Evolutionary conservation across 2,888 invertebrate genomes (phyloP), one percentile per base, ranked within the genome.

Genomic region (Tortricodes alternella): DNA sequence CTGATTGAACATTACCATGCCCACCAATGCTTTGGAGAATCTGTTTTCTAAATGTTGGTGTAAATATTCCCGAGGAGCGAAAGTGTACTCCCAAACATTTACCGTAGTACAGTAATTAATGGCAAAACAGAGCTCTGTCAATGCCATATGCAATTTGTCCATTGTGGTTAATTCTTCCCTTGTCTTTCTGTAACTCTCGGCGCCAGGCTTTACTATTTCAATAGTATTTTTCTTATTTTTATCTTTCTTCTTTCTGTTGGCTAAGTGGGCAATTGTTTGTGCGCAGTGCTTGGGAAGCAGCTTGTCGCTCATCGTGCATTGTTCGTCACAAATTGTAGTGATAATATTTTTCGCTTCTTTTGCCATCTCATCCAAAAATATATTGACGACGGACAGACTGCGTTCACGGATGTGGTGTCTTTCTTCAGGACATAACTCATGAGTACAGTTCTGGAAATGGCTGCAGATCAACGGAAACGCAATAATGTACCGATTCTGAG

Each of bases 341-440:
- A 99, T 98, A 32, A 99, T 99, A 79, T 99, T 99, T 82, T 99
- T 98, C 0, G 98, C 98, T 83, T 99, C 99, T 82, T 98, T 98
- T 0, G 99, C 97, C 97, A 99, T 99, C 89, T 99, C 99, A 79
- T 99, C 99, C 53, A 99, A 90, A 79, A 98, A 99, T 92, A 98
- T 96, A 74, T 99, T 99, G 0, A 99, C 99, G 35, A 99, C 97
- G 21, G 97, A 98, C 16, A 99, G 91, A 74, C 98, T 98, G 62
- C 98, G 93, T 71, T 99, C 98, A 50, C 98, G 94, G 59, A 99
- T 98, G 72, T 98, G 98, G 85, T 98, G 98, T 53, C 98, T 93
- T 87, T 99, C 99, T 87, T 99, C 99, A 0, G 99, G 99, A 70
- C 99, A 99, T 71, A 99, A 92, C 78, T 99, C 98, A 85, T 99